phyloP scores from a whole-genome alignment of 2,888 invertebrate species.

The Mimas tiliae region DNA sequence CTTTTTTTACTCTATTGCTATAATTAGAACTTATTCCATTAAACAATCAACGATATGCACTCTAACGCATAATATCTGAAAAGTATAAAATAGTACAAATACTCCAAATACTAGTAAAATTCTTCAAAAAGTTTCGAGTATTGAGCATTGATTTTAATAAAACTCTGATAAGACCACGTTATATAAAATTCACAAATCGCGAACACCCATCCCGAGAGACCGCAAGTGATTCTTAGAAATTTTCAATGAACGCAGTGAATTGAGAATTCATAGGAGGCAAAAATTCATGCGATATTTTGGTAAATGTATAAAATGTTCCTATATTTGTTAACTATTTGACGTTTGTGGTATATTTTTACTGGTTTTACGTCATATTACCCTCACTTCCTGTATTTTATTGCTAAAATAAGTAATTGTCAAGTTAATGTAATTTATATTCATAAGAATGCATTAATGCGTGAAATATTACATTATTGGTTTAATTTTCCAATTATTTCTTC shows the following conservation, averaged over 20 bases:
- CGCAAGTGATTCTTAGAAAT: slow-evolving; percentile 5
- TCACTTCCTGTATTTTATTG: background rate
- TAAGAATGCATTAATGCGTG: too few relatives aligned
- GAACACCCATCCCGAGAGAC: slow-evolving; percentile 3
- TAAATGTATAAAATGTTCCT: background rate
- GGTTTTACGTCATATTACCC: background rate
- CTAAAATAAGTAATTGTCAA: too few relatives aligned
- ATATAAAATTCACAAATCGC: slow-evolving; percentile 26
- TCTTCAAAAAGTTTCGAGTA: background rate
- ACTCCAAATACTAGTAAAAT: background rate
- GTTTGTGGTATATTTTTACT: background rate
- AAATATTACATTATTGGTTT: too few relatives aligned
- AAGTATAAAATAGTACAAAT: too few relatives aligned
- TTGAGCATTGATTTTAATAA: background rate
- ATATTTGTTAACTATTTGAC: background rate
- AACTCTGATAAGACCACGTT: background rate
- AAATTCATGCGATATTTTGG: background rate
- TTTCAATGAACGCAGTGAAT: background rate
- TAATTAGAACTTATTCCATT: too few relatives aligned
- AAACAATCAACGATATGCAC: too few relatives aligned
- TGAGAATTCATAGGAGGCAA: too few relatives aligned
- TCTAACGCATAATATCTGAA: too few relatives aligned
- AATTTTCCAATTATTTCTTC: too few relatives aligned
- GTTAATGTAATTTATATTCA: too few relatives aligned
- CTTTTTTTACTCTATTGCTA: too few relatives aligned